These are phyloP conservation scores for Drosophila barbarae DNA, from an alignment of 2,888 invertebrate genomes.

Conservation along the genomic window DNA sequence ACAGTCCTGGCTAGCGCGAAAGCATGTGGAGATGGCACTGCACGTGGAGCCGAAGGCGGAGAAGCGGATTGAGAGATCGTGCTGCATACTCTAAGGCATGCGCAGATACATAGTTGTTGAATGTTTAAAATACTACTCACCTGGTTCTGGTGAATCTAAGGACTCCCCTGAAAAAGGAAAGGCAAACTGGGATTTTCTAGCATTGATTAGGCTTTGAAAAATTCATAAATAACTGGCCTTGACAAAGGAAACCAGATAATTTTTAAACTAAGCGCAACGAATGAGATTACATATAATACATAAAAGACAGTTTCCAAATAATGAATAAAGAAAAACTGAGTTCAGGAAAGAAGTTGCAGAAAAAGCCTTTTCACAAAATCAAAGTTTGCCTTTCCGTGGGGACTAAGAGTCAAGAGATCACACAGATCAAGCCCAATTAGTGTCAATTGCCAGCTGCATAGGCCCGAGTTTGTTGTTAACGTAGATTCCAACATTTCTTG, in stretches of 20 bases:
- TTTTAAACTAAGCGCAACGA: background rate
- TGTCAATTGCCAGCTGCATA: slow-evolving; percentile 45
- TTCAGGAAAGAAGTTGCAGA: background rate
- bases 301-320: background rate
- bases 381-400: slow-evolving; percentile 26
- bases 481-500: slow-evolving; percentile 23
- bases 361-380: background rate
- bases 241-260: background rate
- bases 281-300: slow-evolving; percentile 1
- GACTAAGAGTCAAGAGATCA: slow-evolving; percentile 12
- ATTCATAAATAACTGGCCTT: background rate
- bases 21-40: slow-evolving; percentile 78
- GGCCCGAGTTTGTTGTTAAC: slow-evolving; percentile 48
- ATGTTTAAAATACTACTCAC: slow-evolving; percentile 32
- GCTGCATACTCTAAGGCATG: slow-evolving; percentile 74
- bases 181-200: slow-evolving; percentile 7
- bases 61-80: slow-evolving; percentile 74
- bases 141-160: slow-evolving; percentile 16
- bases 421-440: slow-evolving; percentile 39
- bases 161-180: slow-evolving; percentile 2
- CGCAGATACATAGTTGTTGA: slow-evolving; percentile 35
- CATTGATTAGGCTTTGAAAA: background rate
- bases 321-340: background rate
- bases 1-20: slow-evolving; percentile 79
- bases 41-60: slow-evolving; percentile 77